Evolutionary conservation across 2,113 vertebrate genomes (phyloP), one percentile per base, ranked within the genome.

Genomic region (Microcebus lehilahytsara): DNA sequence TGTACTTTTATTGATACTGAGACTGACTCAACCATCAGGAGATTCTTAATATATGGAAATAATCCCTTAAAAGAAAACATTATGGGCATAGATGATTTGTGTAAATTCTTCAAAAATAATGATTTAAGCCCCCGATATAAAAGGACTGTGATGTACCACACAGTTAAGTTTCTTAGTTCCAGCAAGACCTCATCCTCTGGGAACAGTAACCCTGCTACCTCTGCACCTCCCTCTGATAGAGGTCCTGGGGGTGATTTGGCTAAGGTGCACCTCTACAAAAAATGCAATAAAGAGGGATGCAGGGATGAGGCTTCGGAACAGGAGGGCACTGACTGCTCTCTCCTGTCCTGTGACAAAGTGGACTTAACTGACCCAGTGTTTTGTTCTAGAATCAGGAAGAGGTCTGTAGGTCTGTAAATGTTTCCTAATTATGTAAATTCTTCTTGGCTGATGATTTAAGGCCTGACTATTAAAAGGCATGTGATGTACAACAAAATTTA

Each of bases 11-110:
- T 9, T 89, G 91, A 69, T 87, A n/a, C n/a, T 49, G 37, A 79
- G 19, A 60, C 83, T 80, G 80, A n/a, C 9, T 87, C 80, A 89
- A 71, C 13, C 42, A n/a, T 67, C 67, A 72, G 34, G 60, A 87
- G 10, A 85, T 13, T 89, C 23, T 77, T 66, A 49, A 4, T 53
- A 89, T 19, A 51, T 91, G 19, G 34, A 86, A 89, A 62, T 34
- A 67, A 58, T 60, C 6, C 34, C 74, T 93, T 81, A 56, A 85
- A 97, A 90, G 75, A 87, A 92, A 83, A 62, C 34, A 91, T 22
- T 60, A 93, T 60, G 49, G n/a, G 46, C 58, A 71, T 4, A 69
- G 27, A 66, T 62, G 51, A 46, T 87, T 93, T 85, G 20, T 17
- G 13, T 81, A 81, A 66, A 9, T 79, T 92, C 64, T 92, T 86